A percentile compares a stretch with the other conserved stretches of the same genome.
phyloP scores from a whole-genome alignment of 2,888 invertebrate genomes.

The Yponomeuta malinellus region DNA sequence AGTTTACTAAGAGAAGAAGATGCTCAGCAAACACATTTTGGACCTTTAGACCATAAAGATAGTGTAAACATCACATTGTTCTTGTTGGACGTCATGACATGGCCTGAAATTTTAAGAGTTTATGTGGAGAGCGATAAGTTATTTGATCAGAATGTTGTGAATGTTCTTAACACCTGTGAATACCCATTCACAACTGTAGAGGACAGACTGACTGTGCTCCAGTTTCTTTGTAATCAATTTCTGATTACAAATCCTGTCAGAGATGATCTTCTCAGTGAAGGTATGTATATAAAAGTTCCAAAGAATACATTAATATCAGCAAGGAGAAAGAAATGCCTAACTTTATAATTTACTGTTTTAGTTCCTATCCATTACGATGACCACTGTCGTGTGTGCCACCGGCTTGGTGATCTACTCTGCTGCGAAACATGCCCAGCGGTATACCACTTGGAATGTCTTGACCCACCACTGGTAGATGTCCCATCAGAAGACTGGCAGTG shows the following conservation, averaged over 20 bases:
- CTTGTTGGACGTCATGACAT: constrained; percentile 95
- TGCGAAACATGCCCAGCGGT: constrained; percentile 99
- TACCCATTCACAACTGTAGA: constrained; percentile 92
- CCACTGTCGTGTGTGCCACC: constrained; percentile 93
- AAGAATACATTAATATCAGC: not conserved
- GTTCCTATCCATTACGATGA: constrained; percentile 91
- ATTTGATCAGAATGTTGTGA: constrained; percentile 83
- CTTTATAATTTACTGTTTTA: constrained; percentile 9
- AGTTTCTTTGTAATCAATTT: constrained; percentile 96
- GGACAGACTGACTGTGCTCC: constrained; percentile 86
- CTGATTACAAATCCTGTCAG: constrained; percentile 93
- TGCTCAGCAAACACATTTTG: constrained; percentile 95
- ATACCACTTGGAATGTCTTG: constrained; percentile 97
- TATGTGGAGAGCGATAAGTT: constrained; percentile 94
- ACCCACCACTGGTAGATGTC: constrained; percentile 94
- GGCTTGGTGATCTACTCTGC: constrained; percentile 94
- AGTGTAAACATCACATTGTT: constrained; percentile 95
- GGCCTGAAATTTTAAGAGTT: constrained; percentile 93
- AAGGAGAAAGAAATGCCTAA: too few relatives aligned
- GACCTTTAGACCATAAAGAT: constrained; percentile 97
- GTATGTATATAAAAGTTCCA: constrained; percentile 53
- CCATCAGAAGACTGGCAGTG: constrained; percentile 99
- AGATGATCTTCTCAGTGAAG: constrained; percentile 95
- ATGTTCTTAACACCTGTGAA: constrained; percentile 83
- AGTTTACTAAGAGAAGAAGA: constrained; percentile 95